Evolutionary conservation across 37 sponge, comb jelly and placozoan genomes (phyloP).

Genomic region (Theonella swinhoei): DNA sequence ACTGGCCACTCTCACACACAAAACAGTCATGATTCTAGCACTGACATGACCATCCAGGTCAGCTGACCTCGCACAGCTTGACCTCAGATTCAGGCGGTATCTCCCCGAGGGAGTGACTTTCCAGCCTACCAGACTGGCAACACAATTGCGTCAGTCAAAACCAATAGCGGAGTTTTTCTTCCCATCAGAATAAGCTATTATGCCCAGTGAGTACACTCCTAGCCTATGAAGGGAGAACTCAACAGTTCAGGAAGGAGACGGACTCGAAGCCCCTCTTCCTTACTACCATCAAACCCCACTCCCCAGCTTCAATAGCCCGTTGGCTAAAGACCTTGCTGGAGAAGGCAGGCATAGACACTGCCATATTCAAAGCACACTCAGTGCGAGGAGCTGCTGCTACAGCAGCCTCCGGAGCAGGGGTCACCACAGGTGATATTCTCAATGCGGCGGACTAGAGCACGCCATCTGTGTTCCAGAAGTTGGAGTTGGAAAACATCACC

Average conservation of each 20-base stretch:
- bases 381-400: constrained; percentile 11
- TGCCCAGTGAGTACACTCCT: constrained; percentile 16
- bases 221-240: constrained; percentile 12
- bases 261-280: constrained; percentile 2
- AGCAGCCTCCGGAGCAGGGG: constrained; percentile 21
- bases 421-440: constrained; percentile 3
- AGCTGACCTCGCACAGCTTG: constrained; percentile 22
- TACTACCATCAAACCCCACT: constrained; percentile 22
- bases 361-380: constrained; percentile 29
- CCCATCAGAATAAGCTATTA: constrained; percentile 3
- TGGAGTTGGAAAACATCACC: too few relatives aligned
- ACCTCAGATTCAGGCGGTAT: background rate
- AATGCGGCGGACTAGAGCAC: too few relatives aligned
- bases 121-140: constrained; percentile 30
- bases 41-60: constrained; percentile 50
- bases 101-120: constrained; percentile 44
- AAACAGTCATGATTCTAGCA: constrained; percentile 19
- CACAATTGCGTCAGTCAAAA: constrained; percentile 14
- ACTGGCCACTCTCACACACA: constrained; percentile 7
- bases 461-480: background rate
- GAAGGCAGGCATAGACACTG: constrained; percentile 19
- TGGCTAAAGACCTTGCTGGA: constrained; percentile 32
- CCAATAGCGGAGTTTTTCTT: constrained; percentile 36
- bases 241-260: too few relatives aligned
- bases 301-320: constrained; percentile 29